A percentile compares a stretch with the other conserved stretches of the same genome.
Evolutionary conservation across 2,888 invertebrate genomes (phyloP).

Genomic region (Alentia gelatinosa): DNA sequence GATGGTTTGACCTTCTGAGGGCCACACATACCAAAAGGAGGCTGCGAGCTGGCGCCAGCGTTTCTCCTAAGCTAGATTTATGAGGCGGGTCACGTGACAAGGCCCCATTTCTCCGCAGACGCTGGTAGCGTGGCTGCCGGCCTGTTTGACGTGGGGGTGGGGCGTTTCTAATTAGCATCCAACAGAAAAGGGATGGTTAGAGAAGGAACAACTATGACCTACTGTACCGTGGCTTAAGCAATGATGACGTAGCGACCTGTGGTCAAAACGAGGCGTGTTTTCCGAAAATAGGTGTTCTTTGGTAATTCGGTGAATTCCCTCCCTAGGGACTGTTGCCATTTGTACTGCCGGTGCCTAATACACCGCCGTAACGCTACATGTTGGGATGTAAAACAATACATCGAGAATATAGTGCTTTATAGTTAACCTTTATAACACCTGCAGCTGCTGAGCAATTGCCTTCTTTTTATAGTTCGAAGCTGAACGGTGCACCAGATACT

Average conservation of each 20-base stretch:
- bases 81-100: neutral
- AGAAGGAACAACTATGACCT: neutral
- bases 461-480: too few relatives aligned
- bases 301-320: too few relatives aligned
- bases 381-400: too few relatives aligned
- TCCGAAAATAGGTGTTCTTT: too few relatives aligned
- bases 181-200: neutral
- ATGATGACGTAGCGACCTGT: neutral
- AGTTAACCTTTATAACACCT: too few relatives aligned
- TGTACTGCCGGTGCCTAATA: too few relatives aligned
- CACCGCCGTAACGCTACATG: too few relatives aligned
- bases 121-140: neutral
- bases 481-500: too few relatives aligned
- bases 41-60: neutral
- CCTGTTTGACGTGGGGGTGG: neutral
- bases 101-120: neutral
- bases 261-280: neutral
- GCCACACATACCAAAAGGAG: neutral
- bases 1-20: neutral
- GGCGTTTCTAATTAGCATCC: neutral
- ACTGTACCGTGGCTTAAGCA: neutral
- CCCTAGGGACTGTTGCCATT: too few relatives aligned
- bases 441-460: too few relatives aligned
- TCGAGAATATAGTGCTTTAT: too few relatives aligned
- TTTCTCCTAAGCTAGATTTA: neutral